These are phyloP conservation scores for Eilema sororculum DNA, from an alignment of 2,888 invertebrate species.

Conservation along the genomic window DNA sequence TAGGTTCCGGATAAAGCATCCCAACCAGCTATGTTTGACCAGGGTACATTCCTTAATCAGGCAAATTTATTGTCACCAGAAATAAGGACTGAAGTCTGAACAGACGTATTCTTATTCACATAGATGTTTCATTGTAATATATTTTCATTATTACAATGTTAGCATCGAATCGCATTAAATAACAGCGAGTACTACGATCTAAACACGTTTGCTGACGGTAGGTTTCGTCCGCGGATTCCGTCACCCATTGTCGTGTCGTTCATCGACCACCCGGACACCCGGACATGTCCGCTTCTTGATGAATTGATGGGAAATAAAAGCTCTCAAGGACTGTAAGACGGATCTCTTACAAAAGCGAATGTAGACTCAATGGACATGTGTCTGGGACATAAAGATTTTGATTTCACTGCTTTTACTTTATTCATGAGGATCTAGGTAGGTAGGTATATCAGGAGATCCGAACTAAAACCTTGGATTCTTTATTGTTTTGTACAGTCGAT, in stretches of 20 bases:
- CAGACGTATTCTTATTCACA: not conserved
- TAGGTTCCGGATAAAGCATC: no score
- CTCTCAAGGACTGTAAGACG: constrained; percentile 35
- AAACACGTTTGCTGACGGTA: constrained; percentile 71
- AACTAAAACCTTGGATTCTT: not conserved
- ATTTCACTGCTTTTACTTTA: constrained; percentile 22
- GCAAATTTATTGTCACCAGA: not conserved
- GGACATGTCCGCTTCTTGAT: constrained; percentile 70
- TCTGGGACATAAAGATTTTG: constrained; percentile 43
- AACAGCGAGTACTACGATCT: constrained; percentile 55
- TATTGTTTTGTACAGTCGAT: not conserved
- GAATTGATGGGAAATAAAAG: constrained; percentile 62
- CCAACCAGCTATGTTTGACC: no score
- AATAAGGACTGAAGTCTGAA: not conserved
- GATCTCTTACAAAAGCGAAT: constrained; percentile 34
- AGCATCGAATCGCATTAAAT: constrained; percentile 46
- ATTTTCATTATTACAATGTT: constrained; percentile 12
- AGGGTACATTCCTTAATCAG: no score
- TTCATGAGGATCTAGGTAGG: constrained; percentile 11
- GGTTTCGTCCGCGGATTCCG: constrained; percentile 59
- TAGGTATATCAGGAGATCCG: not conserved
- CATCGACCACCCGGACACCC: constrained; percentile 56
- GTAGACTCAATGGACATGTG: constrained; percentile 32
- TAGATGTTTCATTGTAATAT: not conserved
- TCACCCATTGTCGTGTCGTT: constrained; percentile 69